These are phyloP conservation scores for Pterocles gutturalis DNA, from an alignment of 2,113 vertebrate species.

Conservation along the genomic window DNA sequence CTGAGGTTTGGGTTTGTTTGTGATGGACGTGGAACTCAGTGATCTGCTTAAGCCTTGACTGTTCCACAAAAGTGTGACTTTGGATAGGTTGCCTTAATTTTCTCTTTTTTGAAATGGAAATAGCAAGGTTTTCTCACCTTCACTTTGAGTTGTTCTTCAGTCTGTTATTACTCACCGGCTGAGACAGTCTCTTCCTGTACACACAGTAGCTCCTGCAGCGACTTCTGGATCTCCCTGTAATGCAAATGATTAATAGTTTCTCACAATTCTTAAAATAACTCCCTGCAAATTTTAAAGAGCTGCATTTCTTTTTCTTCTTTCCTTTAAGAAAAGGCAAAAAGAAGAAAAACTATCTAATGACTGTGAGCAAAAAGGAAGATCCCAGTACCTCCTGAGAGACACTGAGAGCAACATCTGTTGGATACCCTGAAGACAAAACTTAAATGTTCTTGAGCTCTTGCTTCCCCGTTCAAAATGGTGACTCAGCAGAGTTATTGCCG, in stretches of 20 bases:
- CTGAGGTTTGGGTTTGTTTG: not conserved
- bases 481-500: not conserved
- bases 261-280: not conserved
- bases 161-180: not conserved
- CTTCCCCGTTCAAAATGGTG: not conserved
- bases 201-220: not conserved
- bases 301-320: not conserved
- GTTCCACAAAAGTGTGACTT: not conserved
- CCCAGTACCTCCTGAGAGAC: not conserved
- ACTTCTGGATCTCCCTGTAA: not conserved
- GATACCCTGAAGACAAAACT: not conserved
- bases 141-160: not conserved
- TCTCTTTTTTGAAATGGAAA: not conserved
- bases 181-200: not conserved
- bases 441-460: not conserved
- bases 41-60: not conserved
- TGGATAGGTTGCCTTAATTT: not conserved
- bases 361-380: not conserved
- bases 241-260: not conserved
- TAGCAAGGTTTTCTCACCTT: not conserved
- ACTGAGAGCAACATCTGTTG: not conserved
- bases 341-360: not conserved
- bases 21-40: not conserved
- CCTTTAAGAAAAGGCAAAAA: not conserved
- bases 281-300: not conserved